Evolutionary conservation across 2,113 vertebrate genomes (phyloP), one percentile per base, ranked within the genome.

Genomic region (Hippocampus mohnikei): DNA sequence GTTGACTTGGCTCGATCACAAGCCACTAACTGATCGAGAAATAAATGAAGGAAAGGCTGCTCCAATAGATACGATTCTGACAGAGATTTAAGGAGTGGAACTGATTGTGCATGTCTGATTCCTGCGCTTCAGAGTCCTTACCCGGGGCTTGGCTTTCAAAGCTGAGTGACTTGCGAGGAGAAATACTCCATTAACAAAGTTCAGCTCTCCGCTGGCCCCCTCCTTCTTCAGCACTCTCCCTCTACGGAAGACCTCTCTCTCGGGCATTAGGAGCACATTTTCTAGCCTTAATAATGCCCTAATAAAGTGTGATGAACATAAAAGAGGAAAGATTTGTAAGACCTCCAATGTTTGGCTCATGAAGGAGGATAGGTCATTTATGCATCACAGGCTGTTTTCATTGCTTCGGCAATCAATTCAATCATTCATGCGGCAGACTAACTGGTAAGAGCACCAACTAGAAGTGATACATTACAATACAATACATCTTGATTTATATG

Each of bases 61-160:
- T 90, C 89, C 83, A 91, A 91, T 90, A 93, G 92, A 93, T 93
- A 93, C 89, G 92, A 91, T 93, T 93, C 91, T 92, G 89, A 85
- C 84, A 87, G 73, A 92, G 91, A 90, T 93, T 92, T 93, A 91
- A 92, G 89, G 91, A 92, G 89, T 93, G 92, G 91, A 93, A 93
- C 90, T 91, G 91, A 92, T 91, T 91, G 91, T 93, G 91, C 90
- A 92, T 92, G 92, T 93, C 91, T 93, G 91, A 93, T 91, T 91
- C 85, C 84, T 88, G 89, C 81, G 89, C 91, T 92, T 89, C 91
- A 90, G 87, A 93, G 91, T 90, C 89, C 88, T 90, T 88, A 90
- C 89, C 91, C 90, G 89, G 88, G 13, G 87, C 87, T 92, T 93
- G 91, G 92, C 91, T 92, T 92, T 92, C 91, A 92, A 91, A 93